Percentiles rank a stretch among this genome's conserved stretches.
Evolutionary conservation across 2,113 vertebrate genomes (phyloP).

Genomic region (Symphodus melops): DNA sequence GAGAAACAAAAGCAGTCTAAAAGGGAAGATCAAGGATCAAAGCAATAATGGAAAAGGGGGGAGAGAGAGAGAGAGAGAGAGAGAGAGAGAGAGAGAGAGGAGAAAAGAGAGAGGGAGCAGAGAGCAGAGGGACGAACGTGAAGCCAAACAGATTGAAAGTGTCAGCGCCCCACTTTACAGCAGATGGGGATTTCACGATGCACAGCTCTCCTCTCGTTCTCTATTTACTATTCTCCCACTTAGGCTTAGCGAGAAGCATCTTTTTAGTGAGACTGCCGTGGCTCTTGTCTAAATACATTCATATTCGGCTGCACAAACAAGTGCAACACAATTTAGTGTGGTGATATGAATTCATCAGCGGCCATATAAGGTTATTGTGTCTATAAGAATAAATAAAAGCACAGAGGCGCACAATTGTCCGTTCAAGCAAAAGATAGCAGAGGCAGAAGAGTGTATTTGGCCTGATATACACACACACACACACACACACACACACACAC

Average conservation of each 20-base stretch:
- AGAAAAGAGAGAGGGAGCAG: background rate
- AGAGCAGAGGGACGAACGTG: constrained; percentile 46
- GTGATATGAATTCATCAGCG: constrained; percentile 55
- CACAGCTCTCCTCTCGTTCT: constrained; percentile 61
- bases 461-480: constrained; percentile 27
- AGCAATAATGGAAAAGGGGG: constrained; percentile 51
- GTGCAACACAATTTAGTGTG: constrained; percentile 21
- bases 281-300: constrained; percentile 56
- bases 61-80: constrained; percentile 20
- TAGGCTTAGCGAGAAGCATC: constrained; percentile 66
- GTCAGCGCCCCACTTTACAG: constrained; percentile 73
- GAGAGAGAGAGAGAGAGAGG: constrained; percentile 41
- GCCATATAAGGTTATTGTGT: constrained; percentile 41
- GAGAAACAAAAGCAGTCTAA: constrained; percentile 59
- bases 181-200: constrained; percentile 78
- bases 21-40: constrained; percentile 57
- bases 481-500: constrained; percentile 35
- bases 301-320: constrained; percentile 53
- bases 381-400: constrained; percentile 53
- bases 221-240: constrained; percentile 74
- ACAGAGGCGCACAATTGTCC: constrained; percentile 12
- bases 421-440: constrained; percentile 27
- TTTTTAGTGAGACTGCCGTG: constrained; percentile 61
- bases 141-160: constrained; percentile 72
- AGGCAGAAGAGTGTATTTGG: constrained; percentile 39